These are phyloP conservation scores for Conger conger DNA, from an alignment of 2,113 vertebrate species.

Conservation along the genomic window DNA sequence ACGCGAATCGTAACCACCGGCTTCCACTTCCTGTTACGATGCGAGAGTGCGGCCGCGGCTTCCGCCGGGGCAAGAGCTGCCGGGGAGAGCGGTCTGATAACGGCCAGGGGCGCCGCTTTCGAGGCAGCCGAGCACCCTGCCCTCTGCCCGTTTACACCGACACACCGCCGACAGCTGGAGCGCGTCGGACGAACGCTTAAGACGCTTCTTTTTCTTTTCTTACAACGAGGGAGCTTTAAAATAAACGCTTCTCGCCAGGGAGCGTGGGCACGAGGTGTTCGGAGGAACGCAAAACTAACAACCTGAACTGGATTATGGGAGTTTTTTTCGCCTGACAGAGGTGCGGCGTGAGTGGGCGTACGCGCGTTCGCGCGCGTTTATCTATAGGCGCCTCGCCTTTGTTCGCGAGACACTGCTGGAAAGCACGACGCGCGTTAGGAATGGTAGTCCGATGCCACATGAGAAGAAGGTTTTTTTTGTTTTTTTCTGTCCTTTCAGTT, in stretches of 20 bases:
- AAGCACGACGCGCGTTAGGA: too few relatives aligned
- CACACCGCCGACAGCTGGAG: not conserved
- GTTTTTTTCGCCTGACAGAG: not conserved
- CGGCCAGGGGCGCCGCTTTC: not conserved
- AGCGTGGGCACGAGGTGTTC: not conserved
- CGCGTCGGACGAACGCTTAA: not conserved
- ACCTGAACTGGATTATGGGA: not conserved
- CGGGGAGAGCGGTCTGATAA: not conserved
- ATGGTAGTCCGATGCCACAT: too few relatives aligned
- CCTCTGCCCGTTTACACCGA: not conserved
- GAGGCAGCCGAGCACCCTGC: not conserved
- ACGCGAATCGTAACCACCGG: too few relatives aligned
- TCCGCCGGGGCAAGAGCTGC: not conserved
- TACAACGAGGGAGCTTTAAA: not conserved
- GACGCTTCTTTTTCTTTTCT: not conserved
- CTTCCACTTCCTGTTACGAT: not conserved
- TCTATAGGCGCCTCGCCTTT: too few relatives aligned
- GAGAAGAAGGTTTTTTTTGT: too few relatives aligned
- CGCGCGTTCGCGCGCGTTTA: too few relatives aligned
- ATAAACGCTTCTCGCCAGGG: not conserved
- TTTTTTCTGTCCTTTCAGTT: too few relatives aligned
- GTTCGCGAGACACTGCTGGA: too few relatives aligned
- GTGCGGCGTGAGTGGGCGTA: not conserved
- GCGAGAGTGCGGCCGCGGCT: not conserved
- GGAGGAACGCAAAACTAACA: not conserved